Evolutionary conservation across 2,888 invertebrate genomes (phyloP).

Genomic region (Tubiluchus corallicola): DNA sequence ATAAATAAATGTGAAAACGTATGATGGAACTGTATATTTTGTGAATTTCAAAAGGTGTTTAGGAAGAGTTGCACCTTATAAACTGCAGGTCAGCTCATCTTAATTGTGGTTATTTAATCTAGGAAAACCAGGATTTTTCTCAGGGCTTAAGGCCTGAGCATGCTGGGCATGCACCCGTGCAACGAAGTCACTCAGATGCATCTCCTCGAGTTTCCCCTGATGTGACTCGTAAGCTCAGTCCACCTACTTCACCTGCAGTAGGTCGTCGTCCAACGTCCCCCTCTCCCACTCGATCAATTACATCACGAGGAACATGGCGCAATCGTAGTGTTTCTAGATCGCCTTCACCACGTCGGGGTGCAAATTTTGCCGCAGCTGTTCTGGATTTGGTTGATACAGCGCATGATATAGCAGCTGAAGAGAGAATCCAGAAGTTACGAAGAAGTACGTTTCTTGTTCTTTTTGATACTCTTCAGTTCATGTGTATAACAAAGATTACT

Average conservation of each 20-base stretch:
- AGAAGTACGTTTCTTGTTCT: no score
- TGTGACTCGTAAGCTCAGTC: neutral
- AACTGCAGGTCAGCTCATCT: no score
- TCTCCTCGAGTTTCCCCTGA: no score
- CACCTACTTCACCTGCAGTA: neutral
- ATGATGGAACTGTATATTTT: no score
- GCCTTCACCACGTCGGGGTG: neutral
- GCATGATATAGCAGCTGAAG: conserved; percentile 1
- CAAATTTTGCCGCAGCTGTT: neutral
- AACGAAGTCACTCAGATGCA: neutral
- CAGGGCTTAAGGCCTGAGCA: no score
- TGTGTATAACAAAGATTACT: no score
- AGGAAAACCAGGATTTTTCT: no score
- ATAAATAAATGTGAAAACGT: no score
- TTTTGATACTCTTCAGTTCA: no score
- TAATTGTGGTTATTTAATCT: no score
- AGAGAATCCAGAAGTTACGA: neutral
- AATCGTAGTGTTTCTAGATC: neutral
- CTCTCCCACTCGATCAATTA: neutral
- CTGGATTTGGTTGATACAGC: neutral
- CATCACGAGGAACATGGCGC: neutral
- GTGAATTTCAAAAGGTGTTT: no score
- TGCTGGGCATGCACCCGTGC: neutral
- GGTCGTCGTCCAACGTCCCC: neutral
- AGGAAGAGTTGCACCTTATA: no score